These are phyloP conservation scores for Entomobrya multifasciata DNA, from an alignment of 2,888 invertebrate species.

Conservation along the genomic window DNA sequence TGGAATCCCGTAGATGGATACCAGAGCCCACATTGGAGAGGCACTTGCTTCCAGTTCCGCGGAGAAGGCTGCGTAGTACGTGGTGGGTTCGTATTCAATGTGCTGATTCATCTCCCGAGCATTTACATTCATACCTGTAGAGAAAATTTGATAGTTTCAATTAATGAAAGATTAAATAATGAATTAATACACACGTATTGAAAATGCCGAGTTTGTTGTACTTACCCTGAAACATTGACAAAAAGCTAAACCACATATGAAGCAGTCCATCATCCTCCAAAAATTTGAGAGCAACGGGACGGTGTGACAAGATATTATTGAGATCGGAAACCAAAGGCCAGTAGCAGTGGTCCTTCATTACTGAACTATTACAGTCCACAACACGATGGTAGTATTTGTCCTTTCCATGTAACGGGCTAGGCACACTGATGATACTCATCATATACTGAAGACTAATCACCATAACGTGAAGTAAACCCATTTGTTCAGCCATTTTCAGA, in stretches of 20 bases:
- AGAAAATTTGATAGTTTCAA: too few species aligned
- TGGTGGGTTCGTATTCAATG: constrained; percentile 97
- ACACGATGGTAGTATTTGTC: constrained; percentile 92
- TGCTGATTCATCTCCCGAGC: constrained; percentile 93
- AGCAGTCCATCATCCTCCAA: constrained; percentile 93
- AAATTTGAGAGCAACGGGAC: constrained; percentile 94
- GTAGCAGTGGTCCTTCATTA: constrained; percentile 99
- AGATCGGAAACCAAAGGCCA: constrained; percentile 99
- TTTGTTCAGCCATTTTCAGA: constrained; percentile 93
- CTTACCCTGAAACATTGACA: constrained; percentile 97
- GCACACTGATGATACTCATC: constrained; percentile 93
- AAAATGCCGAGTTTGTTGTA: too few species aligned
- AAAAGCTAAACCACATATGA: constrained; percentile 97
- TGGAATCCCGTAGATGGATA: constrained; percentile 91
- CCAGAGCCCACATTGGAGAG: constrained; percentile 98
- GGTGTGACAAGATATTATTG: constrained; percentile 96
- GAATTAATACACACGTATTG: too few species aligned
- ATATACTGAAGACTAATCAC: constrained; percentile 88
- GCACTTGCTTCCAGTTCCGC: constrained; percentile 98
- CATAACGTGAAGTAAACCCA: constrained; percentile 95
- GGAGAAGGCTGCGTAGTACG: constrained; percentile 98
- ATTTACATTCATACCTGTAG: constrained; percentile 92
- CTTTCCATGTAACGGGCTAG: constrained; percentile 90
- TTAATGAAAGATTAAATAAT: too few species aligned
- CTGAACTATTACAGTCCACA: constrained; percentile 93